A percentile compares a stretch with the other conserved stretches of the same genome.
phyloP scores from a whole-genome alignment of 1,140 invertebrate species.

The Propsilocerus akamusi region DNA sequence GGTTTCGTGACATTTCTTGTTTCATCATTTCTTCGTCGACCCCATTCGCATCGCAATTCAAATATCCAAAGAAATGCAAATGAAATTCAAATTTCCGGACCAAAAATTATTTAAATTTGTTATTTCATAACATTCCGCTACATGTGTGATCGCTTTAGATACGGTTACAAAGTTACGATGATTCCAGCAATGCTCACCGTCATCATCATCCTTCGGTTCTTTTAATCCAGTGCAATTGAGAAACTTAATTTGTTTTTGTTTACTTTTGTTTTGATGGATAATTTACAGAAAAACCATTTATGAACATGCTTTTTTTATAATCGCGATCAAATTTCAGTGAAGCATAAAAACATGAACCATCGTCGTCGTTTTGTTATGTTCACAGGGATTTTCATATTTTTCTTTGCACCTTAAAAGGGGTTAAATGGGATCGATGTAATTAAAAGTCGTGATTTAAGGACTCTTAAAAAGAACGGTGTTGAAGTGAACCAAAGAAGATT shows the following conservation, averaged over 20 bases:
- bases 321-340: not conserved
- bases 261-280: slow-evolving; percentile 2
- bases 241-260: not conserved
- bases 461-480: too few species aligned
- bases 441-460: too few species aligned
- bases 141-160: not conserved
- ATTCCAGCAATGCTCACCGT: not conserved
- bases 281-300: slow-evolving; percentile 1
- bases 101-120: not conserved
- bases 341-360: too few species aligned
- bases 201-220: not conserved
- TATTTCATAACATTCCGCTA: not conserved
- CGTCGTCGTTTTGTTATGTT: too few species aligned
- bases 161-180: not conserved
- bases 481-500: too few species aligned
- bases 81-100: not conserved
- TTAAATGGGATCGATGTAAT: too few species aligned
- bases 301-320: too few species aligned
- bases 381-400: too few species aligned
- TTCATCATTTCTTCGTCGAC: not conserved
- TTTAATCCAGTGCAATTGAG: not conserved
- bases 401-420: too few species aligned
- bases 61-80: not conserved
- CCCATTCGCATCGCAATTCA: not conserved
- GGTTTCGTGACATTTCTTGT: not conserved